These are phyloP conservation scores for Mormyrus hasselquistii DNA, from an alignment of 2,797 vertebrate genomes.

Conservation along the genomic window DNA sequence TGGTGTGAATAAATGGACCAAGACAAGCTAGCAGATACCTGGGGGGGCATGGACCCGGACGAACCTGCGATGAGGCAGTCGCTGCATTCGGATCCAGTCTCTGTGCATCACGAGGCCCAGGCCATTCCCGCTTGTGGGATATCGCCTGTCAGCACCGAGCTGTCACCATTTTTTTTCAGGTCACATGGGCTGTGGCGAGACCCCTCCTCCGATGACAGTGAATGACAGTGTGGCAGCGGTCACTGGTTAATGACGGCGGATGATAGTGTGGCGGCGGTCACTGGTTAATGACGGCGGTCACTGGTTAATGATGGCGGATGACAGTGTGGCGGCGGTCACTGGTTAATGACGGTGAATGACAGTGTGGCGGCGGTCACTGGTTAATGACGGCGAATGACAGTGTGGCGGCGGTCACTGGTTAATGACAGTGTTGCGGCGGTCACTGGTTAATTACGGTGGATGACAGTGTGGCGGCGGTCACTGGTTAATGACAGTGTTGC, in stretches of 20 bases:
- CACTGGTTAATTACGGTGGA: no score
- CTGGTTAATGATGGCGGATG: no score
- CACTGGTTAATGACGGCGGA: neutral
- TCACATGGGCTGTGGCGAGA: slow-evolving; percentile 26
- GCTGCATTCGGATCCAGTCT: slow-evolving; percentile 65
- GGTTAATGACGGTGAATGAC: no score
- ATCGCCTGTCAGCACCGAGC: slow-evolving; percentile 53
- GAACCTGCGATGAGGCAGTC: slow-evolving; percentile 58
- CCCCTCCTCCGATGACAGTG: neutral
- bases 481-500: no score
- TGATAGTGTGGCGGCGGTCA: neutral
- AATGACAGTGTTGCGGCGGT: no score
- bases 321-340: no score
- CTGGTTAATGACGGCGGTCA: neutral
- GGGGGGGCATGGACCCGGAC: slow-evolving; percentile 68
- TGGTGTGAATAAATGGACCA: slow-evolving; percentile 76
- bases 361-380: no score
- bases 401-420: no score
- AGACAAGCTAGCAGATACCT: slow-evolving; percentile 82
- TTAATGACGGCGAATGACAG: no score
- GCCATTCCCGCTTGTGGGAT: slow-evolving; percentile 43
- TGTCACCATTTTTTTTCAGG: slow-evolving; percentile 44
- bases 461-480: no score
- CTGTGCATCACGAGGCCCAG: slow-evolving; percentile 62
- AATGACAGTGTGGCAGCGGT: neutral